These are phyloP conservation scores for Sepiola atlantica DNA, from an alignment of 2,888 invertebrate genomes.

Conservation along the genomic window DNA sequence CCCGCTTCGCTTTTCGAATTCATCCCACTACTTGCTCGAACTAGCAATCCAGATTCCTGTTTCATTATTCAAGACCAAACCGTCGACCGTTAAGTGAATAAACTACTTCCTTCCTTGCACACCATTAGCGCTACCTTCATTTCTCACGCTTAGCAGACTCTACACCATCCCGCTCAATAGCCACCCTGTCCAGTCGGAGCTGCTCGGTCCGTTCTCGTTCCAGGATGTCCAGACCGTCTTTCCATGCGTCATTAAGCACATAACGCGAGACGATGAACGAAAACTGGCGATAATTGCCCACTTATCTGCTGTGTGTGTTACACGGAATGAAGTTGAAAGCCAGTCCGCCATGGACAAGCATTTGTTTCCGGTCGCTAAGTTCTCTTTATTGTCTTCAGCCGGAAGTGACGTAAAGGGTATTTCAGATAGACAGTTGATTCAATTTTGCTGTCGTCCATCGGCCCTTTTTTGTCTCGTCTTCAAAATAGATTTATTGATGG, in stretches of 20 bases:
- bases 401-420: background rate
- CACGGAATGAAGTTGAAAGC: conserved; percentile 1
- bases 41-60: background rate
- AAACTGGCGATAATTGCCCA: background rate
- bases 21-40: background rate
- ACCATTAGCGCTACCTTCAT: conserved; percentile 23
- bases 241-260: background rate
- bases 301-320: conserved; percentile 12
- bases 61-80: conserved; percentile 1
- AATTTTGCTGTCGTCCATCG: too few species aligned
- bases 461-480: too few species aligned
- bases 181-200: background rate
- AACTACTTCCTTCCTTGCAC: background rate
- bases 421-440: background rate
- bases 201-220: conserved; percentile 33
- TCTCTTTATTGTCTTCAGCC: background rate
- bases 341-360: background rate
- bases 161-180: conserved; percentile 13
- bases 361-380: background rate
- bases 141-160: background rate
- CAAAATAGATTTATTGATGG: background rate
- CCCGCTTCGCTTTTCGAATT: background rate
- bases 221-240: conserved; percentile 13
- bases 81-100: background rate
- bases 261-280: background rate